A percentile compares a stretch with the other conserved stretches of the same genome.
phyloP scores from a whole-genome alignment of 2,113 vertebrate species.

The Cyprinus carpio region DNA sequence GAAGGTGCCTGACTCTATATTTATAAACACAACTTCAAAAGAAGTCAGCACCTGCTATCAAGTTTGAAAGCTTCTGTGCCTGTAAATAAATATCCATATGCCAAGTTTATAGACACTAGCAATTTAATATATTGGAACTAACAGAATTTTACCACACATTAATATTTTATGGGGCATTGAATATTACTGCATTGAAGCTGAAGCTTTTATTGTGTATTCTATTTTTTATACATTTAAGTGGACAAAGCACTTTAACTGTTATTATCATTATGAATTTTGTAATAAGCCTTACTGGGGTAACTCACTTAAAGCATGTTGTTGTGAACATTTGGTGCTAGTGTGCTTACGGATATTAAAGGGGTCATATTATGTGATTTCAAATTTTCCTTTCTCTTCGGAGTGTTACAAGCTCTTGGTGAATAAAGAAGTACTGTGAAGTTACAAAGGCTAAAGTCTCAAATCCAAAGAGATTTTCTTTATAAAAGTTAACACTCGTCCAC shows the following conservation, averaged over 20 bases:
- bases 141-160: constrained; percentile 80
- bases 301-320: background rate
- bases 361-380: no score
- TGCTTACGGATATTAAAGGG: background rate
- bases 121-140: constrained; percentile 80
- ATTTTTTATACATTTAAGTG: constrained; percentile 66
- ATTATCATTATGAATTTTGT: constrained; percentile 13
- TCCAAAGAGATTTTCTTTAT: no score
- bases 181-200: constrained; percentile 77
- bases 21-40: constrained; percentile 81
- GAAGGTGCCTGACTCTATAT: constrained; percentile 74
- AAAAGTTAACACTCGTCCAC: no score
- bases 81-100: constrained; percentile 81
- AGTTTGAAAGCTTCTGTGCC: constrained; percentile 61
- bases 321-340: background rate
- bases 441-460: no score
- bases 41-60: constrained; percentile 66
- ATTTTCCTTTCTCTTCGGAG: no score
- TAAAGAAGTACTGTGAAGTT: no score
- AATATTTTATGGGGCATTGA: constrained; percentile 80
- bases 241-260: constrained; percentile 48
- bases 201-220: constrained; percentile 72
- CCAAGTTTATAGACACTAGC: constrained; percentile 78
- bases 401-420: no score
- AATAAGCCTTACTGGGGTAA: constrained; percentile 28